These are phyloP conservation scores for Herminia tarsipennalis DNA, from an alignment of 2,888 invertebrate genomes.

Conservation along the genomic window DNA sequence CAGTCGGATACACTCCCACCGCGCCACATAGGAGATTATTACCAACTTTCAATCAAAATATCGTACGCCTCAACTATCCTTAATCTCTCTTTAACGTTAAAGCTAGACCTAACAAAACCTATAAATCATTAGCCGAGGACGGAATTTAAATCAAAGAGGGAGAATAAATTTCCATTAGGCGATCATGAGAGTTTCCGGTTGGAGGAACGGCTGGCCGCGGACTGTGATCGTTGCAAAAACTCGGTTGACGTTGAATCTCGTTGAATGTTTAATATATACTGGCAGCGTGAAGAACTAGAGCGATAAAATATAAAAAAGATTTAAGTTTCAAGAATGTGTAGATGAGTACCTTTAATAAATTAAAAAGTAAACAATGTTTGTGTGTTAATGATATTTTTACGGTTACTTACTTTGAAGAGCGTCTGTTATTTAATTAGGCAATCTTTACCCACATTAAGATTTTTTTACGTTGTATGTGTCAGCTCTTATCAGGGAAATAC, in stretches of 20 bases:
- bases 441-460: no score
- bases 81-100: slow-evolving; percentile 7
- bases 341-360: no score
- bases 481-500: no score
- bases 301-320: background rate
- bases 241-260: slow-evolving; percentile 24
- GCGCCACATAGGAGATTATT: no score
- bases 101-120: slow-evolving; percentile 35
- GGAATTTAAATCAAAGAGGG: slow-evolving; percentile 56
- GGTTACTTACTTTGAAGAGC: no score
- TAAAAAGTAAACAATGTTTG: no score
- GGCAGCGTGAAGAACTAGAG: background rate
- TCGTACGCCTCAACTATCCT: background rate
- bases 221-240: slow-evolving; percentile 33
- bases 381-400: no score
- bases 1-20: no score
- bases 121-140: slow-evolving; percentile 53
- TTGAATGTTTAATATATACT: slow-evolving; percentile 20
- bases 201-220: slow-evolving; percentile 35
- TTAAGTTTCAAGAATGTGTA: background rate
- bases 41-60: no score
- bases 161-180: slow-evolving; percentile 61
- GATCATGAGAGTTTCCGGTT: slow-evolving; percentile 48
- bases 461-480: no score
- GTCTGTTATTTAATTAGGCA: no score